Percentiles rank a stretch among this genome's conserved stretches.
Evolutionary conservation across 2,797 vertebrate species (phyloP).

Genomic region (Myioborus miniatus): DNA sequence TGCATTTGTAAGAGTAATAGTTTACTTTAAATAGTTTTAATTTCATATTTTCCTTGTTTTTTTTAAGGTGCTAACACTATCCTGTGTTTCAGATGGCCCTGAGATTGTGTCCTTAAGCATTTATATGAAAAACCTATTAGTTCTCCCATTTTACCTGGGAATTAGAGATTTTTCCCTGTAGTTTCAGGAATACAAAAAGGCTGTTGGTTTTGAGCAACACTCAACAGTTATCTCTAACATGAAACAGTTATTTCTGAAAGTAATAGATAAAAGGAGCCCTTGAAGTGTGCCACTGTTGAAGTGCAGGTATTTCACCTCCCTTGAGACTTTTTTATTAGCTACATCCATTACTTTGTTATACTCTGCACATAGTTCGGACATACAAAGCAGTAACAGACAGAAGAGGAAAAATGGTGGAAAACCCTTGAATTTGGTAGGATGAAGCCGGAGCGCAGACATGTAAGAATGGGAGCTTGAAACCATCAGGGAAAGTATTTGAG

Average conservation of each 20-base stretch:
- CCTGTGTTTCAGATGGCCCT: not conserved
- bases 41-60: not conserved
- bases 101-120: not conserved
- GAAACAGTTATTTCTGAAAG: not conserved
- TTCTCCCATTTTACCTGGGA: not conserved
- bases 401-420: not conserved
- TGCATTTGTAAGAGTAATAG: not conserved
- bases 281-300: not conserved
- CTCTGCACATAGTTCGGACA: not conserved
- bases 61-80: not conserved
- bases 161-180: not conserved
- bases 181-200: not conserved
- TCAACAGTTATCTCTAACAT: not conserved
- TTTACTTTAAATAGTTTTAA: not conserved
- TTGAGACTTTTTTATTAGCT: not conserved
- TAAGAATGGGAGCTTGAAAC: not conserved
- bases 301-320: not conserved
- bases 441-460: not conserved
- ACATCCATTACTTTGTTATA: not conserved
- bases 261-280: not conserved
- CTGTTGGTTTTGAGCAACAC: not conserved
- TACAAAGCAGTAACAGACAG: not conserved
- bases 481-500: not conserved
- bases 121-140: not conserved
- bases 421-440: not conserved